Evolutionary conservation across 1,140 invertebrate species (phyloP), one percentile per base, ranked within the genome.

Genomic region (Drosophila subobscura): DNA sequence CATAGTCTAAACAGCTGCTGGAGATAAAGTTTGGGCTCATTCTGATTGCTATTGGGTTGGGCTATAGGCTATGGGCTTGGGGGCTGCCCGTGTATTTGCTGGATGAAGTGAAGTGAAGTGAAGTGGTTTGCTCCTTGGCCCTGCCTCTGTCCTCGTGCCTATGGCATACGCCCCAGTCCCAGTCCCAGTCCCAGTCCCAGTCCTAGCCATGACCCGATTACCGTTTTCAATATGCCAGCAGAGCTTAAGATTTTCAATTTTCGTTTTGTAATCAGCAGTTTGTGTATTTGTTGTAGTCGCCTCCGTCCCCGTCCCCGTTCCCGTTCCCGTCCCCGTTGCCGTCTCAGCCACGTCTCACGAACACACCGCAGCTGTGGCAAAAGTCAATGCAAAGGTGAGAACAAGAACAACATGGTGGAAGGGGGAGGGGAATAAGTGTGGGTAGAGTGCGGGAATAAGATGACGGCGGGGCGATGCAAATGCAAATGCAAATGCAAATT

Each of bases 231-330:
- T 79, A 84, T 76, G 60, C 16, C 16, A 20, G 71, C 49, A 74
- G 61, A 58, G 55, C 78, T 88, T 86, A 86, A 86, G 83, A 88
- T 88, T 86, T 88, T 88, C 78, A 86, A 86, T 86, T 86, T 86
- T 88, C 83, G 51, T 72, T 88, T 73, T 74, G 83, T 88, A 86
- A 88, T 88, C 83, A 83, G 66, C 67, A 67, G 58, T 61, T 79
- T 70, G 66, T 70, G 67, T 77, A 63, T 81, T 77, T 73, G 73
- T 65, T 42, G 54, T 58, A 42, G 53, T 40, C 55, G 16, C 16
- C 16, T 20, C 0, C 16, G 16, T 20, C 16, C 16, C 16, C 16
- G 16, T 20, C 27, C 16, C 16, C 16, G 16, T 20, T 20, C 0
- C 16, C 16, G 1, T 20, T n/a, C 16, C 16, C 16, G 16, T 20